A percentile compares a stretch with the other conserved stretches of the same genome.
phyloP scores from a whole-genome alignment of 2,113 vertebrate species.

The Oophaga pumilio region DNA sequence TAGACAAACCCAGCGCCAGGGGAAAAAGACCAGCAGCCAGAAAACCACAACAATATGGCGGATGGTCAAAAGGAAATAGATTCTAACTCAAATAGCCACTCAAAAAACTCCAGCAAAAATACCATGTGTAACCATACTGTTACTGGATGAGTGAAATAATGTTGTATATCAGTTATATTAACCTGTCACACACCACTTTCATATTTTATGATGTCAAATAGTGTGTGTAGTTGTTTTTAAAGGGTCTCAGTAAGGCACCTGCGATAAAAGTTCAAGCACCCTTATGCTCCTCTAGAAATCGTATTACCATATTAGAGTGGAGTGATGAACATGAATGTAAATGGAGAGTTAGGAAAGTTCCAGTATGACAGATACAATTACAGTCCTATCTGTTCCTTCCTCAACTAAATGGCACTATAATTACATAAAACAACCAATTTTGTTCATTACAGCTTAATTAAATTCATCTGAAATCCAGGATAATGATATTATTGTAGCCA shows the following conservation, averaged over 20 bases:
- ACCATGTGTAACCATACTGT: no score
- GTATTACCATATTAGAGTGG: slow-evolving; percentile 13
- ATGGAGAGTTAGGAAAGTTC: slow-evolving; percentile 24
- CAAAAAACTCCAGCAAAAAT: no score
- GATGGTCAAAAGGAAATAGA: no score
- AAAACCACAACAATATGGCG: no score
- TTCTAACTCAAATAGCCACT: no score
- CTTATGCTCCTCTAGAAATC: slow-evolving; percentile 33
- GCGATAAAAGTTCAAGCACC: slow-evolving; percentile 28
- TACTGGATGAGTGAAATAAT: no score
- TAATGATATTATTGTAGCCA: slow-evolving; percentile 64
- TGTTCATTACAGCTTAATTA: slow-evolving; percentile 68
- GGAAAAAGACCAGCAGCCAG: no score
- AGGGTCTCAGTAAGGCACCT: background rate
- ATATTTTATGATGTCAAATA: background rate
- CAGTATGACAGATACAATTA: slow-evolving; percentile 57
- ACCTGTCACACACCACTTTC: background rate
- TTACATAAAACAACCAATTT: slow-evolving; percentile 68
- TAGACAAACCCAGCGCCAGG: no score
- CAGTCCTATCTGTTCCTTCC: slow-evolving; percentile 61
- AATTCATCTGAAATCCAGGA: slow-evolving; percentile 67
- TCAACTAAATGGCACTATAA: slow-evolving; percentile 63
- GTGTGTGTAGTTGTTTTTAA: background rate
- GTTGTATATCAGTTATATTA: background rate
- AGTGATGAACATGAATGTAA: slow-evolving; percentile 22